Conservation (phyloP, 2,888 invertebrate genomes). For the Chrysomela aeneicollis region DNA sequence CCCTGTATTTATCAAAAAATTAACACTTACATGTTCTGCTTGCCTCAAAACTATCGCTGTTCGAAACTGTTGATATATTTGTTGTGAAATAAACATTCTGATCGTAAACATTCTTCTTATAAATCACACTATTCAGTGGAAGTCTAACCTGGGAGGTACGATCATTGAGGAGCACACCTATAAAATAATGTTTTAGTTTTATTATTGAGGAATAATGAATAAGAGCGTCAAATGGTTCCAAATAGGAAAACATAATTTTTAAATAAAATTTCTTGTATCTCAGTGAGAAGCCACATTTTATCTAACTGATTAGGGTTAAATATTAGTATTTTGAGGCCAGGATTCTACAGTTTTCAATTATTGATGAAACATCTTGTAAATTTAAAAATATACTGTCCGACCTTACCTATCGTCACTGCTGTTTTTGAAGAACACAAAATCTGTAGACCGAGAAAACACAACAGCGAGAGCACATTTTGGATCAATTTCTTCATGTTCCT, state of each 20-base stretch:
- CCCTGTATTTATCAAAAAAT: too few species aligned
- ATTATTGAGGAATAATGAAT: too few species aligned
- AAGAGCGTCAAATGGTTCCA: too few species aligned
- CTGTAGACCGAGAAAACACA: constrained; percentile 45
- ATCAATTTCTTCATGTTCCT: constrained; percentile 50
- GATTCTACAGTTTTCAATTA: too few species aligned
- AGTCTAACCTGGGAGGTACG: constrained; percentile 65
- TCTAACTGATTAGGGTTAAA: too few species aligned
- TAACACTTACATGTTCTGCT: constrained; percentile 56
- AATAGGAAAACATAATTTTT: too few species aligned
- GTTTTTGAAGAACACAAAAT: constrained; percentile 46
- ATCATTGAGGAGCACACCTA: constrained; percentile 59
- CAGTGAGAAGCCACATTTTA: too few species aligned
- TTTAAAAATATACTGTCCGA: constrained; percentile 5
- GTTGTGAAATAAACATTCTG: constrained; percentile 46
- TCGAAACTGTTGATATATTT: constrained; percentile 47
- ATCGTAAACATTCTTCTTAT: constrained; percentile 59
- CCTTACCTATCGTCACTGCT: constrained; percentile 43
- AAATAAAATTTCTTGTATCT: too few species aligned
- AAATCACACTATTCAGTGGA: constrained; percentile 68
- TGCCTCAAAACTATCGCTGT: constrained; percentile 53
- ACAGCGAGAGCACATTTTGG: constrained; percentile 45
- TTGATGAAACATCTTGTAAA: too few species aligned
- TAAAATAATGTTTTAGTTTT: not conserved
- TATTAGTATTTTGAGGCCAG: too few species aligned